These are phyloP conservation scores for Drosophila serrata DNA, from an alignment of 1,140 invertebrate species.

Conservation along the genomic window DNA sequence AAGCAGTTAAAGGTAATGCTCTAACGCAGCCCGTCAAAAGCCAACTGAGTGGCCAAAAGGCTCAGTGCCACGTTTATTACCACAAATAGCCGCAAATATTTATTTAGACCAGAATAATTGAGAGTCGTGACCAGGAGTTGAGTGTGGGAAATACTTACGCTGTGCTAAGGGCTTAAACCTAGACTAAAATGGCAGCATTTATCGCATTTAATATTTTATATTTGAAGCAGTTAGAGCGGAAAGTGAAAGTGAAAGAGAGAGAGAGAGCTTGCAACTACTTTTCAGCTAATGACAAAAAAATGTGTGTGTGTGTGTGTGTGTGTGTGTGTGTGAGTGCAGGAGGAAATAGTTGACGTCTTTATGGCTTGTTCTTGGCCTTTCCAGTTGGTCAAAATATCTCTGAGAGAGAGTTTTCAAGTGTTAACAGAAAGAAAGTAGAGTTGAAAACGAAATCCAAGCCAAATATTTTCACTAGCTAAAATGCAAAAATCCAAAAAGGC, in stretches of 20 bases:
- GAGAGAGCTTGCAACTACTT: conserved; percentile 44
- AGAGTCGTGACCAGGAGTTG: conserved; percentile 1
- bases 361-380: background rate
- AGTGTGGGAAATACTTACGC: conserved; percentile 31
- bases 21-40: background rate
- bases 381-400: conserved; percentile 1
- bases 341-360: conserved; percentile 4
- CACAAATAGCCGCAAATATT: conserved; percentile 11
- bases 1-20: conserved; percentile 3
- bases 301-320: too few relatives aligned
- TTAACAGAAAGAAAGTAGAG: conserved; percentile 37
- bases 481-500: conserved; percentile 46
- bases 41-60: conserved; percentile 39
- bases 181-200: conserved; percentile 7
- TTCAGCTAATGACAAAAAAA: conserved; percentile 48
- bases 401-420: conserved; percentile 19
- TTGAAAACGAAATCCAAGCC: conserved; percentile 60
- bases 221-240: conserved; percentile 12
- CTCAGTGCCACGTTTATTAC: conserved; percentile 1
- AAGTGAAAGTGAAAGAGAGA: conserved; percentile 7
- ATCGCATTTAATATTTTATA: background rate
- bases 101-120: background rate
- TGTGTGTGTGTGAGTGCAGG: conserved; percentile 10
- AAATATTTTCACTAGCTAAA: conserved; percentile 78
- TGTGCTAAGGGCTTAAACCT: conserved; percentile 15